Conservation (phyloP, 2,113 vertebrate genomes). For the Harpagus bidentatus region DNA sequence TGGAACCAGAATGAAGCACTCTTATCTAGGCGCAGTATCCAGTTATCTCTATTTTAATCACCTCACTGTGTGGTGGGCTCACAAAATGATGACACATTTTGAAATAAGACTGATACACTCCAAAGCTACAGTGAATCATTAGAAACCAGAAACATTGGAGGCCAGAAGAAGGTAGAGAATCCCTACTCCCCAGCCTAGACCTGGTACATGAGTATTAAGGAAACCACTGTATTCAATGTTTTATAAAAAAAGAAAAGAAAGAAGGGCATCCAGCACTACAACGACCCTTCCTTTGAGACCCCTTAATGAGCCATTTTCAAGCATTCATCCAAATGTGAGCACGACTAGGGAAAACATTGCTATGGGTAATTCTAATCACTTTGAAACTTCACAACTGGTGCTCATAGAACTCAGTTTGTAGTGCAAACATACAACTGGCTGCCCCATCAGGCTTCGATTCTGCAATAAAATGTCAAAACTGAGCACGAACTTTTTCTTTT, state of each 20-base stretch:
- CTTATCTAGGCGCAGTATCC: background rate
- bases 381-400: background rate
- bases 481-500: background rate
- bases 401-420: background rate
- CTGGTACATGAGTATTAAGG: background rate
- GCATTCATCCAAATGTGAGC: background rate
- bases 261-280: background rate
- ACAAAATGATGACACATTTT: background rate
- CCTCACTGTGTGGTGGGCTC: background rate
- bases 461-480: background rate
- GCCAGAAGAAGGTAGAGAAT: background rate
- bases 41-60: conserved; percentile 6
- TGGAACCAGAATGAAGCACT: conserved; percentile 21
- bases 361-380: background rate
- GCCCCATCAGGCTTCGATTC: background rate
- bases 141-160: background rate
- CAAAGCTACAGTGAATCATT: background rate
- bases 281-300: background rate
- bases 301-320: background rate
- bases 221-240: background rate
- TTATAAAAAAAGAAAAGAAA: background rate
- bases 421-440: background rate
- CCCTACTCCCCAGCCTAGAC: background rate
- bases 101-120: background rate
- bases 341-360: background rate